Evolutionary conservation across 2,888 invertebrate species (phyloP).

Genomic region (Pyrochroa serraticornis): DNA sequence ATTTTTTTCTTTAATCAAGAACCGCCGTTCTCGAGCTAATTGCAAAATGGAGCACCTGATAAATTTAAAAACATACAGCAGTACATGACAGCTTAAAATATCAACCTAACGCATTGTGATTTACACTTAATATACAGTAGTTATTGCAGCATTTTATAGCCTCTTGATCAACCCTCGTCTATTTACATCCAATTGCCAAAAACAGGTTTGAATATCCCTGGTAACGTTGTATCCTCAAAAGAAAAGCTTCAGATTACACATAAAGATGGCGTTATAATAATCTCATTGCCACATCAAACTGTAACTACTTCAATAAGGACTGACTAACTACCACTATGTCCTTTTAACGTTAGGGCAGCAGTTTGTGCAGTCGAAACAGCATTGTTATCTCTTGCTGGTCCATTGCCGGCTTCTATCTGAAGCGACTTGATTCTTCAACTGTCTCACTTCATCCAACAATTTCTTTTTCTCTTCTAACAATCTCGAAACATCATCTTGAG

Average conservation of each 20-base stretch:
- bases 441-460: conserved; percentile 71
- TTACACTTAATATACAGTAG: conserved; percentile 12
- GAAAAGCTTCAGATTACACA: conserved; percentile 5
- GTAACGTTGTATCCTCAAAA: conserved; percentile 8
- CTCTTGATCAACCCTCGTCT: background rate
- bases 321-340: conserved; percentile 35
- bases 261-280: conserved; percentile 5
- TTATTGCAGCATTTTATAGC: background rate
- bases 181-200: conserved; percentile 11
- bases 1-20: too few species aligned
- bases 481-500: conserved; percentile 76
- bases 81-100: too few species aligned
- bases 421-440: conserved; percentile 66
- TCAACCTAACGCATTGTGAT: background rate
- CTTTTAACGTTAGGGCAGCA: conserved; percentile 60
- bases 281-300: conserved; percentile 9
- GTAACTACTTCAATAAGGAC: conserved; percentile 9
- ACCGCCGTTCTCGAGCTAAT: too few species aligned
- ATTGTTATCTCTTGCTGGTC: conserved; percentile 72
- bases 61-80: too few species aligned
- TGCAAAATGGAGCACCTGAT: too few species aligned
- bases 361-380: conserved; percentile 73
- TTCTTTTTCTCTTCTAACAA: conserved; percentile 76
- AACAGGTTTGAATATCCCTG: conserved; percentile 15
- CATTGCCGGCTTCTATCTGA: conserved; percentile 55